Conservation (phyloP, 2,888 invertebrate species). For the Gryllus longicercus region DNA sequence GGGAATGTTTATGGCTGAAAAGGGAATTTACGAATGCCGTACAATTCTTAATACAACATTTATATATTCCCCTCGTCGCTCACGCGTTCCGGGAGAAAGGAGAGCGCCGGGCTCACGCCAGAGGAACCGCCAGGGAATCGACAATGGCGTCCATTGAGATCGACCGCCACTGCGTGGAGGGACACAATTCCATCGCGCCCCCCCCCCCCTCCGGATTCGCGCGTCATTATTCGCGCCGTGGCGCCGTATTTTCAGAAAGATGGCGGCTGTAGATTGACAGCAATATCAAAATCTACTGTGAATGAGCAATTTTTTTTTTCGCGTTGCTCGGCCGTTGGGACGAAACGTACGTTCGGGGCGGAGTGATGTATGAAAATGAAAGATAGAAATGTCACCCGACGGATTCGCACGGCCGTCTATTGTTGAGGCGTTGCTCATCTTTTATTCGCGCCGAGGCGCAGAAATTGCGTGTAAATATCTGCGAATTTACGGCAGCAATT, state of each 20-base stretch:
- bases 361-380: conserved; percentile 1
- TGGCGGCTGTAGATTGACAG: background rate
- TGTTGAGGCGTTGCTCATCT: background rate
- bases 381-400: background rate
- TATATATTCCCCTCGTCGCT: background rate
- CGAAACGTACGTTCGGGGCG: background rate
- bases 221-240: background rate
- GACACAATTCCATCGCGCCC: background rate
- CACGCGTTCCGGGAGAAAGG: background rate
- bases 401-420: background rate
- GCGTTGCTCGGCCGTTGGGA: background rate
- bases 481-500: background rate
- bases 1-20: background rate
- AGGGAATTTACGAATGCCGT: conserved; percentile 4
- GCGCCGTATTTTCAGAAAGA: background rate
- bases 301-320: background rate
- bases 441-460: background rate
- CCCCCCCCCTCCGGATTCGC: background rate
- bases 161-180: background rate
- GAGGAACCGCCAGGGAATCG: background rate
- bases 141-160: background rate
- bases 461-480: conserved; percentile 3
- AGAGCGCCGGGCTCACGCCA: background rate
- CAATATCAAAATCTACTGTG: background rate
- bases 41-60: conserved; percentile 2